Conservation (phyloP, 2,888 invertebrate genomes). For the Drosophila ezoana region DNA sequence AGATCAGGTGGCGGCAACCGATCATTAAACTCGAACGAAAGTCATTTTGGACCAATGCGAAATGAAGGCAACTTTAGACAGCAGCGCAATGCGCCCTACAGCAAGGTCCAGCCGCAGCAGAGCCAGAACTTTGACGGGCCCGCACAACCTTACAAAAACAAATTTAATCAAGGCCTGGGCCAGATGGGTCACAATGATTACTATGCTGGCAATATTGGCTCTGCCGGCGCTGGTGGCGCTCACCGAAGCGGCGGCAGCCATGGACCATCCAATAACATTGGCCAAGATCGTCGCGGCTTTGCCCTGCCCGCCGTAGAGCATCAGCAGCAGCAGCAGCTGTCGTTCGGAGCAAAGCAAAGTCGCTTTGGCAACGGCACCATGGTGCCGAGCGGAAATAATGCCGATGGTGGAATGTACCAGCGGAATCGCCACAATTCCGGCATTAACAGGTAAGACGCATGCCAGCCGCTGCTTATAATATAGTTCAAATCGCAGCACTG, state of each 20-base stretch:
- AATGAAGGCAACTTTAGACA: constrained; percentile 68
- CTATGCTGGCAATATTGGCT: constrained; percentile 22
- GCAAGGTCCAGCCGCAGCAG: constrained; percentile 50
- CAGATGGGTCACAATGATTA: constrained; percentile 53
- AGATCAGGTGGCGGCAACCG: constrained; percentile 43
- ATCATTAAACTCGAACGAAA: constrained; percentile 34
- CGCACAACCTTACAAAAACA: constrained; percentile 57
- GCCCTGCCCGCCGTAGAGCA: constrained; percentile 78
- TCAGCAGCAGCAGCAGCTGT: constrained; percentile 60
- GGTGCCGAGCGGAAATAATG: constrained; percentile 30
- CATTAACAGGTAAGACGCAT: constrained; percentile 55
- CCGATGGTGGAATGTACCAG: constrained; percentile 50
- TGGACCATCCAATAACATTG: constrained; percentile 43
- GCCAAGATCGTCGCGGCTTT: constrained; percentile 84
- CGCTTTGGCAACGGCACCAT: constrained; percentile 72
- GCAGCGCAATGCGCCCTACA: constrained; percentile 73
- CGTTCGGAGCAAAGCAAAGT: constrained; percentile 79
- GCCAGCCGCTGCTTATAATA: neutral
- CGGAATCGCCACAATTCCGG: constrained; percentile 51
- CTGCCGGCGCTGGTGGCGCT: constrained; percentile 29
- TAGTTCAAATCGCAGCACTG: too few species aligned
- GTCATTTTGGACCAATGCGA: constrained; percentile 71
- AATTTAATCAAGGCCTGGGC: constrained; percentile 44
- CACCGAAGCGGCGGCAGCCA: constrained; percentile 31
- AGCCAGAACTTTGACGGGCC: constrained; percentile 52